Conservation (phyloP, 2,113 vertebrate species). For the Pterocles gutturalis region DNA sequence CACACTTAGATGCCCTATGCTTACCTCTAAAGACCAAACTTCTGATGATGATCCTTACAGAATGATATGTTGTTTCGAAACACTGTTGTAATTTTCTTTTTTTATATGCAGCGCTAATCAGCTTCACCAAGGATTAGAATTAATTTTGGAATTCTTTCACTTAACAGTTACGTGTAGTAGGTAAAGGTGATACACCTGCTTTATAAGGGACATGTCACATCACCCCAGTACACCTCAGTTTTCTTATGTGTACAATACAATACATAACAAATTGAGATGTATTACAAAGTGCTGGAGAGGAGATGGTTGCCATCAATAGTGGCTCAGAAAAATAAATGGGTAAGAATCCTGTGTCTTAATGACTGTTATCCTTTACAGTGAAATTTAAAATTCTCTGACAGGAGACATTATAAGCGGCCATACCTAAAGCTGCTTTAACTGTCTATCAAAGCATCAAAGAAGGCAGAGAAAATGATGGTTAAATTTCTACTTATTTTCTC, state of each 20-base stretch:
- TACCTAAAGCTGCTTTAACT: not conserved
- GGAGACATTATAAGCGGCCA: not conserved
- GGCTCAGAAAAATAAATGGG: not conserved
- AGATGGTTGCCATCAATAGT: not conserved
- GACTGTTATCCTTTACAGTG: not conserved
- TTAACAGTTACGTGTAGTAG: not conserved
- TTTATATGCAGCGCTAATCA: not conserved
- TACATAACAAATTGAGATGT: not conserved
- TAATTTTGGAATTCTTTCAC: not conserved
- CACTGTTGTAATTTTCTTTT: not conserved
- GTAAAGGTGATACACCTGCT: not conserved
- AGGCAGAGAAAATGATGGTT: not conserved
- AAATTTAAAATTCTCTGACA: not conserved
- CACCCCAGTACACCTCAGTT: not conserved
- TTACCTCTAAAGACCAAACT: not conserved
- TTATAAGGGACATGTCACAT: rapidly evolving
- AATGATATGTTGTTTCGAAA: not conserved
- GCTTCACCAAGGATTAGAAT: not conserved
- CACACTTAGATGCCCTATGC: rapidly evolving
- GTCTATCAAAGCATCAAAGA: not conserved
- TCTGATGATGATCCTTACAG: rapidly evolving
- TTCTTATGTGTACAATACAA: not conserved
- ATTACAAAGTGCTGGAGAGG: not conserved
- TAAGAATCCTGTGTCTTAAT: not conserved
- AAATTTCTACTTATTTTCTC: not conserved